Base-by-base conservation (phyloP, 2,113 vertebrate genomes). In the Aptenodytes patagonicus region DNA sequence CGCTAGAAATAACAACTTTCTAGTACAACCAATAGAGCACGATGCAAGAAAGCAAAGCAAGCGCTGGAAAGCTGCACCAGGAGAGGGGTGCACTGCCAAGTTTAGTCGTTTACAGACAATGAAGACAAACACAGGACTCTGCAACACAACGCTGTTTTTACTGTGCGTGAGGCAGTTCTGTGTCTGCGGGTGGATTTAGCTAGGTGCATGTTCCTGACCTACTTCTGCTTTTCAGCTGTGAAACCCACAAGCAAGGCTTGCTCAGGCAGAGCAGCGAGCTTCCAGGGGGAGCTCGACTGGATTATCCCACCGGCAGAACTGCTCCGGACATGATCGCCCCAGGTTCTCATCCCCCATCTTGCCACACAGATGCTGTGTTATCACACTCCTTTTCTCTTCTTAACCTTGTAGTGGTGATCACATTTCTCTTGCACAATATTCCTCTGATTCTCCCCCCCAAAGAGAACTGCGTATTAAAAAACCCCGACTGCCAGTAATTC, bases 271-370 rank as follows among this genome's bases (percentile, higher is more conserved):
- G 54, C 46, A 51, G 49, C 1, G 10, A 75, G 42, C 38, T 71
- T 51, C 83, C 69, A 87, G 55, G 0, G 2, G 46, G 87, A 96
- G 46, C 72, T 87, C 29, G 2, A 36, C 73, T 34, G n/a, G 31
- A 12, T 17, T 18, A 25, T 11, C 57, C 77, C 62, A 10, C 29
- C 1, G 0, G 44, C 79, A 92, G 49, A 77, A 46, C 46, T 0
- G 0, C 54, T 44, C 52, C 0, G 0, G 71, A 54, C 42, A 11
- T 0, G 2, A 66, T 29, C 36, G 65, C 58, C 47, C 19, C 0
- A 0, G 36, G 69, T 10, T 19, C 60, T 79, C 79, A 54, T 11
- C 32, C 61, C 70, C 89, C 66, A 24, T 14, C 77, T 1, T 11
- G 17, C 76, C 2, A 0, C 24, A 49, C 46, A 34, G 61, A 78